phyloP scores from a whole-genome alignment of 1,140 invertebrate genomes.

The Drosophila orosa region DNA sequence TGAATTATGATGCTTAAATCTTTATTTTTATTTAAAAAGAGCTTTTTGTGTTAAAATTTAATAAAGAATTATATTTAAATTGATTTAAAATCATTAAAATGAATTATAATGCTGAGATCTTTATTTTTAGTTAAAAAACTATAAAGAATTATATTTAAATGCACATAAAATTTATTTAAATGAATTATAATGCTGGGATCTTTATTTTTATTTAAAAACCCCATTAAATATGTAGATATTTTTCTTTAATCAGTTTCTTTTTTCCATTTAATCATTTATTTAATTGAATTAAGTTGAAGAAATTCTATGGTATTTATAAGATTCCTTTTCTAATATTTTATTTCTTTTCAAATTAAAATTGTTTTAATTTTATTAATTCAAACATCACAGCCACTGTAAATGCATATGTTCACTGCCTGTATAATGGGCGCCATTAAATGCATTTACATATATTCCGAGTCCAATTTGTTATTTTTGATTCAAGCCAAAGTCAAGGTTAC shows the following conservation, averaged over 20 bases:
- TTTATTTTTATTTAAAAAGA: not conserved
- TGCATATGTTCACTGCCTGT: slow-evolving; percentile 17
- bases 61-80: too few relatives aligned
- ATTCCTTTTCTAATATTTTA: too few relatives aligned
- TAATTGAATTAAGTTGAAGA: not conserved
- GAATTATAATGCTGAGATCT: too few relatives aligned
- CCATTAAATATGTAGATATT: not conserved
- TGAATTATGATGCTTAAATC: not conserved
- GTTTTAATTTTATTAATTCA: not conserved
- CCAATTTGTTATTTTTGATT: slow-evolving; percentile 35
- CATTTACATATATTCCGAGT: slow-evolving; percentile 54
- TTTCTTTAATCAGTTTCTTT: not conserved
- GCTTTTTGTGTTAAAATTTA: not conserved
- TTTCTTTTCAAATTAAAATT: not conserved
- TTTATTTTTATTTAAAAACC: too few relatives aligned
- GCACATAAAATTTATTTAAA: not conserved
- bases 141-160: too few relatives aligned
- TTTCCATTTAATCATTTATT: not conserved
- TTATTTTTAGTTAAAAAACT: not conserved
- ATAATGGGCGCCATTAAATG: slow-evolving; percentile 35
- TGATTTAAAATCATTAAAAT: not conserved
- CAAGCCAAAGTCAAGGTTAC: slow-evolving; percentile 73
- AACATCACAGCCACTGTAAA: slow-evolving; percentile 36
- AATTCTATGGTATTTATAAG: not conserved
- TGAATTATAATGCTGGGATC: too few relatives aligned